Percentiles rank a stretch among this genome's conserved stretches.
Evolutionary conservation across 2,113 vertebrate genomes (phyloP).

Genomic region (Tupaia chinensis): DNA sequence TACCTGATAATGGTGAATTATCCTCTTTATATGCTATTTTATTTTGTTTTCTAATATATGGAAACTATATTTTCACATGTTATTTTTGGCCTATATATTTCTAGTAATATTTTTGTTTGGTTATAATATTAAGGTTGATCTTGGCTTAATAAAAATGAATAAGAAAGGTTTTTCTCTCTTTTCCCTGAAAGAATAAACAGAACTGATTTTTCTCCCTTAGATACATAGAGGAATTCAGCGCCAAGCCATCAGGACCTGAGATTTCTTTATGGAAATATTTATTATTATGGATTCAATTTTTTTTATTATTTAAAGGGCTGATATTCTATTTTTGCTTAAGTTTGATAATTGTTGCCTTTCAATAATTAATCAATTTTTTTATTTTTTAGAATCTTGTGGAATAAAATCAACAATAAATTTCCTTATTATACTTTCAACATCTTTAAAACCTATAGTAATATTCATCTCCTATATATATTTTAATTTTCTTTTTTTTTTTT

Average conservation of each 20-base stretch:
- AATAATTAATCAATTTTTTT: neutral
- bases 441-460: neutral
- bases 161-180: neutral
- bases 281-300: too few relatives aligned
- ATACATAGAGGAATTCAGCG: neutral
- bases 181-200: neutral
- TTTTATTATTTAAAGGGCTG: too few relatives aligned
- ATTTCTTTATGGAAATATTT: too few relatives aligned
- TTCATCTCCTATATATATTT: neutral
- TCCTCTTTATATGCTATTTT: neutral
- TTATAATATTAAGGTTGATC: neutral
- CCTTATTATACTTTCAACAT: neutral
- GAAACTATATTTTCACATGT: neutral
- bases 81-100: neutral
- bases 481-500: too few relatives aligned
- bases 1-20: neutral
- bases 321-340: too few relatives aligned
- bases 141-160: neutral
- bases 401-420: neutral
- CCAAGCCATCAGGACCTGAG: too few relatives aligned
- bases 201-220: neutral
- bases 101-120: neutral
- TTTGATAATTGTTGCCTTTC: neutral
- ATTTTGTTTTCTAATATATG: neutral
- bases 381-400: neutral